A percentile compares a stretch with the other conserved stretches of the same genome.
Conservation (phyloP, 2,797 vertebrate species). For the Cyclopterus lumpus region DNA sequence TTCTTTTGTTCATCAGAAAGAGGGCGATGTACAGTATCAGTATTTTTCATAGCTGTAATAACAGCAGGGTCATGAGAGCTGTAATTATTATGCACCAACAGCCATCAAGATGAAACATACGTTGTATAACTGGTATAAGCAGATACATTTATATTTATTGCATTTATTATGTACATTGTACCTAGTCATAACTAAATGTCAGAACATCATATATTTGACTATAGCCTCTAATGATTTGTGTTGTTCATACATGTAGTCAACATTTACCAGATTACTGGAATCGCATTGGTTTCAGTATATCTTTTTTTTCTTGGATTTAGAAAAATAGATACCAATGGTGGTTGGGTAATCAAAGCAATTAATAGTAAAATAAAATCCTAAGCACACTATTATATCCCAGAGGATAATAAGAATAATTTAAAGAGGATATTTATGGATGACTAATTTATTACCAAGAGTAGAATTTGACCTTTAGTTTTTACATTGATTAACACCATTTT, state of each 20-base stretch:
- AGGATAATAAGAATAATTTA: constrained; percentile 37
- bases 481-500: constrained; percentile 38
- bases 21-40: neutral
- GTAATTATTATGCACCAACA: neutral
- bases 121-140: neutral
- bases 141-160: neutral
- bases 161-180: neutral
- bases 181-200: neutral
- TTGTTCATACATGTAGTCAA: neutral
- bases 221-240: neutral
- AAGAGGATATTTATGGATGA: constrained; percentile 27
- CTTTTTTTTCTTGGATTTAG: neutral
- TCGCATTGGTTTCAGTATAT: neutral
- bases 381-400: constrained; percentile 30
- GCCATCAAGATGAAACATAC: neutral
- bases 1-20: constrained; percentile 29
- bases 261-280: neutral
- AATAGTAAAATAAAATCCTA: constrained; percentile 32
- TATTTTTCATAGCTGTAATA: constrained; percentile 1
- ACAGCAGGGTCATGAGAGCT: neutral
- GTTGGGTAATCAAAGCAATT: constrained; percentile 37
- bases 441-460: constrained; percentile 48
- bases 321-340: constrained; percentile 2
- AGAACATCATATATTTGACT: neutral
- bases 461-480: constrained; percentile 50